phyloP scores from a whole-genome alignment of 2,888 invertebrate genomes.

The Polydrusus cervinus region DNA sequence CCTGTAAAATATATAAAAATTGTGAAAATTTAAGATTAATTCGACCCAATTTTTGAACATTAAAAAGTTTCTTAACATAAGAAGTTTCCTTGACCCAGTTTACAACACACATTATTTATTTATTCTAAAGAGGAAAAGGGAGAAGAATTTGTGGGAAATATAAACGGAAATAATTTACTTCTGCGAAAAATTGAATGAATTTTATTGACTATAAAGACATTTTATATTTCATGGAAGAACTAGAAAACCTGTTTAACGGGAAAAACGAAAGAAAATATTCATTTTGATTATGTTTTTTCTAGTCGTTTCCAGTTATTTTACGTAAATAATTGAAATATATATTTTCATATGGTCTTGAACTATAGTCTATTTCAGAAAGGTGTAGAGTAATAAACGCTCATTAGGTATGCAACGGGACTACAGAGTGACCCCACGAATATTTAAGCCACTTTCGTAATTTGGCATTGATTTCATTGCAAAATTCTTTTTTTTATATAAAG shows the following conservation, averaged over 20 bases:
- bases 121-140: slow-evolving; percentile 1
- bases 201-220: background rate
- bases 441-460: too few species aligned
- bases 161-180: slow-evolving; percentile 1
- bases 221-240: background rate
- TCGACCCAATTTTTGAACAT: background rate
- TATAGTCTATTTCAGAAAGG: too few species aligned
- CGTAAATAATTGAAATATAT: too few species aligned
- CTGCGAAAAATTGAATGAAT: background rate
- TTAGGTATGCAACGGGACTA: too few species aligned
- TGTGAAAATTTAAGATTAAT: background rate
- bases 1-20: too few species aligned
- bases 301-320: too few species aligned
- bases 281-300: too few species aligned
- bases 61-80: background rate
- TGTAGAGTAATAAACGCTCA: too few species aligned
- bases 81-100: slow-evolving; percentile 12
- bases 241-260: background rate
- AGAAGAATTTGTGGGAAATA: background rate
- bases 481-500: too few species aligned
- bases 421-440: too few species aligned
- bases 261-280: background rate
- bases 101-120: slow-evolving; percentile 14
- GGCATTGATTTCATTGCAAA: too few species aligned
- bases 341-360: too few species aligned